phyloP scores from a whole-genome alignment of 1,140 invertebrate species.

The Agrypnia vestita region DNA sequence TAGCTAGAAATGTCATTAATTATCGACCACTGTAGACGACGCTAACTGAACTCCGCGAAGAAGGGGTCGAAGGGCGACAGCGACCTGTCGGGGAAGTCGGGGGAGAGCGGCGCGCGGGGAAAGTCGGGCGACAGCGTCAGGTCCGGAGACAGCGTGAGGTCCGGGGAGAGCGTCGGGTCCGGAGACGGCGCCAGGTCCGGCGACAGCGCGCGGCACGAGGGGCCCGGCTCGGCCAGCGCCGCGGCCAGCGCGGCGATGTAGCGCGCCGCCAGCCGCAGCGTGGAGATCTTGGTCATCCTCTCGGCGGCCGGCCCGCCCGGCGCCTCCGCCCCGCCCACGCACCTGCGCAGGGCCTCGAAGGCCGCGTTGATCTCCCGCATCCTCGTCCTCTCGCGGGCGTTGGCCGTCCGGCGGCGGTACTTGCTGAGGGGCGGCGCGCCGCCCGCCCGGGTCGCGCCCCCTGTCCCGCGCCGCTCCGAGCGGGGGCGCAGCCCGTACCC shows the following conservation, averaged over 20 bases:
- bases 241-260: slow-evolving; percentile 77
- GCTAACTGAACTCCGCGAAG: slow-evolving; percentile 67
- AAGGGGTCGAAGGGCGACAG: slow-evolving; percentile 71
- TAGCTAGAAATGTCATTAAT: no score
- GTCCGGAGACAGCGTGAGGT: not conserved
- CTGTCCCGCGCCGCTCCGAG: slow-evolving; percentile 52
- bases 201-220: slow-evolving; percentile 63
- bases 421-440: slow-evolving; percentile 85
- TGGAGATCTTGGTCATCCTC: slow-evolving; percentile 92
- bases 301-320: slow-evolving; percentile 74
- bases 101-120: slow-evolving; percentile 64
- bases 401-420: slow-evolving; percentile 90
- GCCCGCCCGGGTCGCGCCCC: slow-evolving; percentile 64
- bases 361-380: slow-evolving; percentile 93
- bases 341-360: slow-evolving; percentile 85
- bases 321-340: slow-evolving; percentile 76
- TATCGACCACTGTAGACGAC: no score
- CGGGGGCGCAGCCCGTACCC: slow-evolving; percentile 71
- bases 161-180: not conserved
- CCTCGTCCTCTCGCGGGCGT: slow-evolving; percentile 86
- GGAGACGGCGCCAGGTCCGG: slow-evolving; percentile 64
- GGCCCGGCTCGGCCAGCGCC: slow-evolving; percentile 58
- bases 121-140: slow-evolving; percentile 66
- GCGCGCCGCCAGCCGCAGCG: slow-evolving; percentile 86
- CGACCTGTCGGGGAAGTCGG: slow-evolving; percentile 65